Evolutionary conservation across 2,113 vertebrate species (phyloP).

Genomic region (Pogona vitticeps): DNA sequence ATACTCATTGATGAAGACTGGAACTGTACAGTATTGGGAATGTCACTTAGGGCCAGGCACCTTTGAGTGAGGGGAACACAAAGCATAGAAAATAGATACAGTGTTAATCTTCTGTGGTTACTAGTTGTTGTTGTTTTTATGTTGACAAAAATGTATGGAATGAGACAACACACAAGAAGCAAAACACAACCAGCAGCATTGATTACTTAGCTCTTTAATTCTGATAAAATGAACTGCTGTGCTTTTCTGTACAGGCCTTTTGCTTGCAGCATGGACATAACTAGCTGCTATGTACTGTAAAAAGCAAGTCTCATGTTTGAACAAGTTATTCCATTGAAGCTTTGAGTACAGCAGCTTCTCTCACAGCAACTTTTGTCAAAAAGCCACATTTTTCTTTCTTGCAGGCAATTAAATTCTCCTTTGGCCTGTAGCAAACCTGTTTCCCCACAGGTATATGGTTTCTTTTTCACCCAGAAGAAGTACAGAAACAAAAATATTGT

Average conservation of each 20-base stretch:
- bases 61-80: too few species aligned
- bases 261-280: conserved; percentile 38
- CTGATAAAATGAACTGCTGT: conserved; percentile 33
- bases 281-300: conserved; percentile 47
- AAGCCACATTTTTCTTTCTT: conserved; percentile 40
- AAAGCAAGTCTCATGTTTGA: conserved; percentile 45
- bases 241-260: conserved; percentile 38
- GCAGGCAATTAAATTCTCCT: conserved; percentile 49
- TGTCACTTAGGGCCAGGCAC: too few species aligned
- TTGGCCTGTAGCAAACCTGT: conserved; percentile 31
- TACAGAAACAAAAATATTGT: conserved; percentile 52
- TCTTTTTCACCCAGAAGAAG: conserved; percentile 42
- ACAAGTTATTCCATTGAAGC: conserved; percentile 45
- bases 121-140: too few species aligned
- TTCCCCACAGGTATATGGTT: conserved; percentile 56
- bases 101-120: too few species aligned
- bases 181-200: conserved; percentile 57
- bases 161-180: background rate
- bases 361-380: conserved; percentile 41
- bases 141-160: too few species aligned
- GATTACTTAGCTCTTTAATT: conserved; percentile 45
- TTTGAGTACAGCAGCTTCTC: conserved; percentile 33
- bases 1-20: too few species aligned
- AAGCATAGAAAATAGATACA: too few species aligned
- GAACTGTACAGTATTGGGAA: too few species aligned